Evolutionary conservation across 1,140 invertebrate species (phyloP), one percentile per base, ranked within the genome.

Genomic region (Bombus superbus): DNA sequence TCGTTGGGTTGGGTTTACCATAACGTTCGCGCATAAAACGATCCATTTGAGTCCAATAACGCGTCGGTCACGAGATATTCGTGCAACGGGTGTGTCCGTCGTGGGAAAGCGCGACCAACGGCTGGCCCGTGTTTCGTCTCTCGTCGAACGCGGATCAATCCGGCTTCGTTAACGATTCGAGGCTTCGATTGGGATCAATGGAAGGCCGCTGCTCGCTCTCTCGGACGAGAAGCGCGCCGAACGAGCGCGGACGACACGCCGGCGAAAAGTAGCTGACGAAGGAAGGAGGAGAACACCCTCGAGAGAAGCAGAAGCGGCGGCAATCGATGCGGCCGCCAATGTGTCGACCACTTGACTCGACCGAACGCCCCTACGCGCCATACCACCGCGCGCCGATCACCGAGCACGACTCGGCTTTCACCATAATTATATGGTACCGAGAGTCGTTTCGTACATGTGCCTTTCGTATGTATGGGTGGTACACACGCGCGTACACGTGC

Each of bases 341-440:
- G 68, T 64, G 73, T 66, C 66, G 83, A 74, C 80, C 68, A 74
- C 38, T 86, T 82, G 85, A 83, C 69, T 85, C 66, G 77, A 75
- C 80, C 78, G 47, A 64, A 59, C 68, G 72, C 62, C 74, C 64
- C 38, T 88, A 22, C 47, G 40, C 40, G 81, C 81, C 47, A 42
- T 74, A 78, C 59, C 47, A 28, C 42, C 62, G 81, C 78, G 47
- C 47, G 47, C 53, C 75, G 75, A 85, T 82, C 88, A 83, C 78
- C 82, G 57, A 81, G 38, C 74, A 53, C 57, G 89, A 74, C 88
- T 92, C 1, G 92, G 92, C 92, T 93, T 93, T 93, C 92, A 93
- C 92, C 92, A 88, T 93, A 93, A 93, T 93, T 93, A 93, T 88
- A 92, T 89, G 89, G 88, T 92, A 76, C 75, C 81, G 44, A 71